Evolutionary conservation across 2,113 vertebrate species (phyloP).

Genomic region (Corythaixoides concolor): DNA sequence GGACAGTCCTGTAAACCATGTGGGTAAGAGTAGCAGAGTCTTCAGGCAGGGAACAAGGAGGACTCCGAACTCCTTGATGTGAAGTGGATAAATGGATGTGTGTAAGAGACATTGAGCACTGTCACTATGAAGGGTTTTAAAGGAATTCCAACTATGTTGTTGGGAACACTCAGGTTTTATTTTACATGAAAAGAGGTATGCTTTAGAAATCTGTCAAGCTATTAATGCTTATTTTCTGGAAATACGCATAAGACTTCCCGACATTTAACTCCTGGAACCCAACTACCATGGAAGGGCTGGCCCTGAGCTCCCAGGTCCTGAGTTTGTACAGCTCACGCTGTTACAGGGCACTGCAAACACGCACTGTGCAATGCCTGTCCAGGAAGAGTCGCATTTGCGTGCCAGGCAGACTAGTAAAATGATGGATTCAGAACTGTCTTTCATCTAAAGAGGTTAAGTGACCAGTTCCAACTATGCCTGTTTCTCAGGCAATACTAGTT

Average conservation of each 20-base stretch:
- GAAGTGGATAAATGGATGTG: not conserved
- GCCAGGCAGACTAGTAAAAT: not conserved
- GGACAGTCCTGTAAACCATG: not conserved
- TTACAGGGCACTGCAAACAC: not conserved
- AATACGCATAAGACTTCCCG: not conserved
- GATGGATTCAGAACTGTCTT: not conserved
- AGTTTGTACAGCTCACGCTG: not conserved
- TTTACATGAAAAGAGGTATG: not conserved
- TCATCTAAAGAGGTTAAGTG: slow-evolving; percentile 8
- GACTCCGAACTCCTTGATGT: not conserved
- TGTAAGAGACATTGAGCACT: not conserved
- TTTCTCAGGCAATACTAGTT: slow-evolving; percentile 43
- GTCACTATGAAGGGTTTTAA: not conserved
- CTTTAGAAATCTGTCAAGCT: not conserved
- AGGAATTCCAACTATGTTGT: not conserved
- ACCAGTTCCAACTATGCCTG: slow-evolving; percentile 4
- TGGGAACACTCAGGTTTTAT: not conserved
- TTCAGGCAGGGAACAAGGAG: not conserved
- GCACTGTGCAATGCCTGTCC: not conserved
- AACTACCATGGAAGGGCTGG: not conserved
- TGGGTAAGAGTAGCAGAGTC: not conserved
- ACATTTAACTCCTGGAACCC: not conserved
- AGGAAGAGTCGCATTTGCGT: not conserved
- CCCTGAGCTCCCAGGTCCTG: not conserved
- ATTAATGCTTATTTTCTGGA: not conserved